phyloP scores from a whole-genome alignment of 2,888 invertebrate species.

The Periphyllus acericola region DNA sequence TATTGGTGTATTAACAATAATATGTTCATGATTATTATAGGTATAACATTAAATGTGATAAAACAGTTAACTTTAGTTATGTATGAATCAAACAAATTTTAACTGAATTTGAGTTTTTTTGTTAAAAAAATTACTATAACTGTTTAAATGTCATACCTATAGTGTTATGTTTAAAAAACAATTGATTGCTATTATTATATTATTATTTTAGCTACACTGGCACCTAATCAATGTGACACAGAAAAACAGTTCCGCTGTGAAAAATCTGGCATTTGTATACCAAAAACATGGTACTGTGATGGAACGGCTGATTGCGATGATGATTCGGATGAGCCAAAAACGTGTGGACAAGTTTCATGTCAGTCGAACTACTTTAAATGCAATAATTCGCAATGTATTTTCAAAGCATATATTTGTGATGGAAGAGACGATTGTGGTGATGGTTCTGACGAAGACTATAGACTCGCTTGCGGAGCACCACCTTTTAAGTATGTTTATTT shows the following conservation, averaged over 20 bases:
- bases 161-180: not conserved
- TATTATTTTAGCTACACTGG: constrained; percentile 74
- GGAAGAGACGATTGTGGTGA: constrained; percentile 94
- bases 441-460: constrained; percentile 84
- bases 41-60: too few species aligned
- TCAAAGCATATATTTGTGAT: constrained; percentile 93
- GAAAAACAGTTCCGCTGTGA: constrained; percentile 92
- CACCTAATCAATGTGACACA: constrained; percentile 87
- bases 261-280: constrained; percentile 89
- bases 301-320: constrained; percentile 92
- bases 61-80: too few species aligned
- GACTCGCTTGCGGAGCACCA: constrained; percentile 85
- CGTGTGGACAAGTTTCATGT: constrained; percentile 83
- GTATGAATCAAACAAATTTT: too few species aligned
- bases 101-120: not conserved
- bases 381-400: constrained; percentile 86
- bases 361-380: constrained; percentile 84
- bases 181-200: not conserved
- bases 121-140: not conserved
- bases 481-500: constrained; percentile 70
- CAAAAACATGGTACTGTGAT: constrained; percentile 93
- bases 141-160: not conserved
- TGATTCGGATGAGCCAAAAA: constrained; percentile 86
- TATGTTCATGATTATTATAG: too few species aligned
- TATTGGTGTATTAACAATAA: too few species aligned